Evolutionary conservation across 1,140 invertebrate species (phyloP).

Genomic region (Asobara japonica): DNA sequence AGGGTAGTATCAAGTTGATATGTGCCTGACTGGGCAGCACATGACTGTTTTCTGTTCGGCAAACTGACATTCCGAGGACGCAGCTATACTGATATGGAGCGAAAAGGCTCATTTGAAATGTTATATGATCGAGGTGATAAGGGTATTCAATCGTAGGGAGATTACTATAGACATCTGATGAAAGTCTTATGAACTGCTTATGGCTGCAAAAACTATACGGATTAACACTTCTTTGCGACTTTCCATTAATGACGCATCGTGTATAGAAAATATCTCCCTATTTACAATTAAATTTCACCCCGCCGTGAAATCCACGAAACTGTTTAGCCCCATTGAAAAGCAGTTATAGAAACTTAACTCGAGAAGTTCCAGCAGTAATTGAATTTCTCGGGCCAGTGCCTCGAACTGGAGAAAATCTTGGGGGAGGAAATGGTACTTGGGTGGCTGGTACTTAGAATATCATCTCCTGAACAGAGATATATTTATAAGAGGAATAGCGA

Average conservation of each 20-base stretch:
- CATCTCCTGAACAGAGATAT: constrained; percentile 8
- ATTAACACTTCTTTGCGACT: not conserved
- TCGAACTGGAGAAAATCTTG: constrained; percentile 45
- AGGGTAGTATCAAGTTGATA: too few species aligned
- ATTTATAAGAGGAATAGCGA: constrained; percentile 11
- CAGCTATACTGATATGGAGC: too few species aligned
- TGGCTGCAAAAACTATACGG: too few species aligned
- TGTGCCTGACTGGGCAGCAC: too few species aligned
- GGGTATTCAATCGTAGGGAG: too few species aligned
- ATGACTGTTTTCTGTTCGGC: too few species aligned
- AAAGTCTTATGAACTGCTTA: too few species aligned
- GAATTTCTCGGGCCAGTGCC: constrained; percentile 65
- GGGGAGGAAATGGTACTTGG: constrained; percentile 46
- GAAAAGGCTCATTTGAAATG: too few species aligned
- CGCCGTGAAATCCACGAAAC: not conserved
- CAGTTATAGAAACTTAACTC: constrained; percentile 50
- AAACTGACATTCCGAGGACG: too few species aligned
- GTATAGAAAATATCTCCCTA: not conserved
- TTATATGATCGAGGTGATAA: too few species aligned
- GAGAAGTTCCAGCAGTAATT: constrained; percentile 64
- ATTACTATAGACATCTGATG: too few species aligned
- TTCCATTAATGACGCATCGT: not conserved
- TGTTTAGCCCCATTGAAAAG: constrained; percentile 25
- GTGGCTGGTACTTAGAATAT: constrained; percentile 36
- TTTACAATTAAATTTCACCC: constrained; percentile 1